Evolutionary conservation across 2,888 invertebrate species (phyloP).

Genomic region (Ariolimax columbianus): DNA sequence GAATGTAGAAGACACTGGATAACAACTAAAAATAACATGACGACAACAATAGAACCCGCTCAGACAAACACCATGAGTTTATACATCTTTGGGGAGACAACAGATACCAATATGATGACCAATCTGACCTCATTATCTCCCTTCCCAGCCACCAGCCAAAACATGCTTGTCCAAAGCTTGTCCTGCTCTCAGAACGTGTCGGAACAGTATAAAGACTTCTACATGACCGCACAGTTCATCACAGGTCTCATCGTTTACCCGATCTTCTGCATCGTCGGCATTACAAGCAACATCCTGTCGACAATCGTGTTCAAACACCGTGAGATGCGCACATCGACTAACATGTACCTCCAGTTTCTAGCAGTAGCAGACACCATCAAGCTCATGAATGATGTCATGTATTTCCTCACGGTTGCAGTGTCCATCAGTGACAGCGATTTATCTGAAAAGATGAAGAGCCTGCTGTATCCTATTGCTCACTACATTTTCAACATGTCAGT

Average conservation of each 20-base stretch:
- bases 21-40: too few relatives aligned
- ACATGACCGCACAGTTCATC: constrained; percentile 66
- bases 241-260: constrained; percentile 75
- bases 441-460: constrained; percentile 62
- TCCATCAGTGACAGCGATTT: constrained; percentile 57
- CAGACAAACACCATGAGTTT: too few relatives aligned
- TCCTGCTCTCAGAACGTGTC: constrained; percentile 52
- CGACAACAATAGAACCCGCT: too few relatives aligned
- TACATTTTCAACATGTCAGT: constrained; percentile 74
- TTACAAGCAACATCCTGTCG: constrained; percentile 71
- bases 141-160: too few relatives aligned
- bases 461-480: constrained; percentile 74
- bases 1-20: too few relatives aligned
- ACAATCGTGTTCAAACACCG: constrained; percentile 69
- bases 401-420: constrained; percentile 70
- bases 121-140: neutral
- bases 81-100: too few relatives aligned
- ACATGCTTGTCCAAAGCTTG: neutral
- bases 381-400: constrained; percentile 72
- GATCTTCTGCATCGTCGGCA: constrained; percentile 69
- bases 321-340: constrained; percentile 73
- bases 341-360: constrained; percentile 71
- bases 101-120: too few relatives aligned
- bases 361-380: constrained; percentile 74
- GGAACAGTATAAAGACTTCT: constrained; percentile 65